These are phyloP conservation scores for Corythoichthys haematopterus DNA, from an alignment of 2,113 vertebrate species.

Conservation along the genomic window DNA sequence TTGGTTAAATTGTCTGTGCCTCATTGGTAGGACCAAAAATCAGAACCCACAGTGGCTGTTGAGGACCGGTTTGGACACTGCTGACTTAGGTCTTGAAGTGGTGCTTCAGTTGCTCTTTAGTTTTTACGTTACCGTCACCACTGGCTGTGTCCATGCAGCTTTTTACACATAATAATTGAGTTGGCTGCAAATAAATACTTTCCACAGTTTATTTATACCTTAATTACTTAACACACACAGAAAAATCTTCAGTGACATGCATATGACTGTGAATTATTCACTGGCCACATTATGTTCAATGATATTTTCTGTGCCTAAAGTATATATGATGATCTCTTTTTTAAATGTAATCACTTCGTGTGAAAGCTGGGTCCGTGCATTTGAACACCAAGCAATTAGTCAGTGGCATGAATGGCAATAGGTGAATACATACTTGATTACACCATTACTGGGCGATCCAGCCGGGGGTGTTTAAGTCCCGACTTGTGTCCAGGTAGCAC, in stretches of 20 bases:
- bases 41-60: no score
- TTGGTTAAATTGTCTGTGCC: no score
- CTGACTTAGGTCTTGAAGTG: no score
- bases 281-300: neutral
- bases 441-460: no score
- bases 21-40: no score
- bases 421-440: neutral
- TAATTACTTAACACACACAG: neutral
- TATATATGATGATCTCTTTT: neutral
- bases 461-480: no score
- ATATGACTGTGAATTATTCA: neutral
- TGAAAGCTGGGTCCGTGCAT: neutral
- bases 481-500: no score
- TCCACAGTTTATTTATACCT: neutral
- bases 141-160: slow-evolving; percentile 43
- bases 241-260: neutral
- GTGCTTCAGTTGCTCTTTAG: slow-evolving; percentile 24
- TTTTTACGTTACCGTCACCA: slow-evolving; percentile 45
- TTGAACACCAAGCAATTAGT: neutral
- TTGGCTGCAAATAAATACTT: slow-evolving; percentile 5
- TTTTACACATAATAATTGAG: slow-evolving; percentile 36
- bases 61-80: no score
- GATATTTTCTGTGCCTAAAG: neutral
- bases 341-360: neutral
- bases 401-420: neutral